These are phyloP conservation scores for Deroplatys truncata DNA, from an alignment of 2,888 invertebrate genomes.

Conservation along the genomic window DNA sequence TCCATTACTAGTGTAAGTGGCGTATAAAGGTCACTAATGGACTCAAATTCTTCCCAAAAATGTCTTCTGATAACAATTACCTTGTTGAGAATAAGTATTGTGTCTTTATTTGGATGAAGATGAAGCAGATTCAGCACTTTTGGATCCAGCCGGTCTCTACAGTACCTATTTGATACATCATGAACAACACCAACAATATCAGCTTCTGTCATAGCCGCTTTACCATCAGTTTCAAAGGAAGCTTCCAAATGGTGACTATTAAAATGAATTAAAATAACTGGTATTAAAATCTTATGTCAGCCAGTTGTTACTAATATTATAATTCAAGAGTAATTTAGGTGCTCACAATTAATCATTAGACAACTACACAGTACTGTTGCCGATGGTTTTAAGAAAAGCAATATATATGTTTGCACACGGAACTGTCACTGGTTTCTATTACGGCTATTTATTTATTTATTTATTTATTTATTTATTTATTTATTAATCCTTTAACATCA, in stretches of 20 bases:
- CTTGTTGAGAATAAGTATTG: slow-evolving; percentile 86
- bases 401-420: too few species aligned
- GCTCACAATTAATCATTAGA: not conserved
- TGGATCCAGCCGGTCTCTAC: slow-evolving; percentile 62
- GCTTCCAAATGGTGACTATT: slow-evolving; percentile 53
- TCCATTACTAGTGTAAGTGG: too few species aligned
- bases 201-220: slow-evolving; percentile 60
- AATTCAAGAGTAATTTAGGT: slow-evolving; percentile 3
- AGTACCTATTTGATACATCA: slow-evolving; percentile 70
- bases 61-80: slow-evolving; percentile 42
- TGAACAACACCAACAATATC: slow-evolving; percentile 83
- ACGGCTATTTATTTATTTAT: too few species aligned
- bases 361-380: too few species aligned
- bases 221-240: slow-evolving; percentile 57
- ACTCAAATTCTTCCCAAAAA: not conserved
- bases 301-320: not conserved
- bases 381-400: too few species aligned
- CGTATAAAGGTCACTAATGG: too few species aligned
- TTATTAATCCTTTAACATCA: too few species aligned
- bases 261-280: slow-evolving; percentile 16
- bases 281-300: not conserved
- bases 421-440: too few species aligned
- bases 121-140: slow-evolving; percentile 67
- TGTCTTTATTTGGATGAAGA: slow-evolving; percentile 50
- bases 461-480: too few species aligned